Percentiles rank a stretch among this genome's conserved stretches.
Conservation (phyloP, 2,888 invertebrate genomes). For the Geotrupes spiniger region DNA sequence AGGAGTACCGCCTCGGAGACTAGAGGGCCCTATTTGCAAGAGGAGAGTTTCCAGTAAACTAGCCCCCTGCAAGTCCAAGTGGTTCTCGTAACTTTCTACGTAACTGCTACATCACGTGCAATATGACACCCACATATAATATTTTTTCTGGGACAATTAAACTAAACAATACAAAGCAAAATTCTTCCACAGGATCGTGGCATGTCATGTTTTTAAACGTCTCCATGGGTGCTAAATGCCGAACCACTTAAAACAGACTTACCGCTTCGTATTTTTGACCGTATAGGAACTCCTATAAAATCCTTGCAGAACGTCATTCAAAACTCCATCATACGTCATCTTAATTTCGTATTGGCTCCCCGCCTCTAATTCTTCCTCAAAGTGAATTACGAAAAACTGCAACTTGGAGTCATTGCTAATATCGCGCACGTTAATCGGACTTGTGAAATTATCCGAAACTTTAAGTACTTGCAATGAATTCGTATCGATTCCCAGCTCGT, state of each 20-base stretch:
- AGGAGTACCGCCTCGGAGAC: too few species aligned
- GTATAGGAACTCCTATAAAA: conserved; percentile 81
- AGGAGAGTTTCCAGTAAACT: too few species aligned
- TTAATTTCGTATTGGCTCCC: conserved; percentile 65
- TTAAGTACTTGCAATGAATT: conserved; percentile 21
- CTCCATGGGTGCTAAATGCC: too few species aligned
- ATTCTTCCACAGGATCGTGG: too few species aligned
- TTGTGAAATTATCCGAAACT: conserved; percentile 7
- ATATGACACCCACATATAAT: too few species aligned
- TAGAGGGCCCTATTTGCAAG: too few species aligned
- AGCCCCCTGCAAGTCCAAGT: too few species aligned
- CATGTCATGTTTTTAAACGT: too few species aligned
- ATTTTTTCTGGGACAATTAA: too few species aligned
- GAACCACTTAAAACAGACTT: conserved; percentile 36
- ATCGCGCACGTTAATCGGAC: conserved; percentile 23
- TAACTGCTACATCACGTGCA: too few species aligned
- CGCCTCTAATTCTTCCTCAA: conserved; percentile 57
- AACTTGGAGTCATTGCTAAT: conserved; percentile 57
- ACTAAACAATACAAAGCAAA: too few species aligned
- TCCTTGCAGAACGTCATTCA: conserved; percentile 75
- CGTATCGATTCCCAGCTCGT: conserved; percentile 62
- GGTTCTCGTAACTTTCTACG: too few species aligned
- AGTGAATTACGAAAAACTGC: conserved; percentile 68
- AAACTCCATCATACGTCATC: conserved; percentile 67
- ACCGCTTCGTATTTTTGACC: conserved; percentile 68